A percentile compares a stretch with the other conserved stretches of the same genome.
Conservation (phyloP, 2,888 invertebrate genomes). For the Drosophila austrosaltans region DNA sequence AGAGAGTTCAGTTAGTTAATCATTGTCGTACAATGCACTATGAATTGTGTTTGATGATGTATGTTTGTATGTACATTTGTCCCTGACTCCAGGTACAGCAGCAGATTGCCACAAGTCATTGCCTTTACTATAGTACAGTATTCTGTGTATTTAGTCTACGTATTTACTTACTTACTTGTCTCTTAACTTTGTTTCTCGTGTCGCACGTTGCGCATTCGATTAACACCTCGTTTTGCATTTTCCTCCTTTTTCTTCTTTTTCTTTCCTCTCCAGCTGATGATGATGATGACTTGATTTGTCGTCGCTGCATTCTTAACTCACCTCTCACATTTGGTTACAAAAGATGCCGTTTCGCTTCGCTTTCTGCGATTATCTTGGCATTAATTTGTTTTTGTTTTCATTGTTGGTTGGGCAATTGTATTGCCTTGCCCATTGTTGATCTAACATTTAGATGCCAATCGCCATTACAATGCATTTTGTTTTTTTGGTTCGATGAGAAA, state of each 20-base stretch:
- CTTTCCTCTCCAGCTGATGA: slow-evolving; percentile 32
- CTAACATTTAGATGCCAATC: slow-evolving; percentile 72
- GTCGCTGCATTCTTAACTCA: slow-evolving; percentile 33
- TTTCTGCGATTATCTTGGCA: slow-evolving; percentile 69
- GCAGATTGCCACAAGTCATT: background rate
- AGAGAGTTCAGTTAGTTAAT: slow-evolving; percentile 1
- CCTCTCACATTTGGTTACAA: slow-evolving; percentile 8
- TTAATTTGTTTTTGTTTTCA: slow-evolving; percentile 59
- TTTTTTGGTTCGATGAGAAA: slow-evolving; percentile 51
- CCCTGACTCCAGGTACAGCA: slow-evolving; percentile 10
- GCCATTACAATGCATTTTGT: slow-evolving; percentile 65
- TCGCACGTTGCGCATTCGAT: slow-evolving; percentile 67
- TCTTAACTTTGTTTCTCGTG: slow-evolving; percentile 25
- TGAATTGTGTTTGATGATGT: background rate
- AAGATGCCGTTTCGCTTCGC: slow-evolving; percentile 49
- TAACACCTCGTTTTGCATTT: slow-evolving; percentile 61
- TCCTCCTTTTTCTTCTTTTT: slow-evolving; percentile 19
- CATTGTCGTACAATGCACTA: background rate
- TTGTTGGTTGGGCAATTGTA: slow-evolving; percentile 57
- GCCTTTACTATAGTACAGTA: background rate
- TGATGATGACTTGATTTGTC: slow-evolving; percentile 38
- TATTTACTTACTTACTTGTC: slow-evolving; percentile 10
- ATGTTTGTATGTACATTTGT: background rate
- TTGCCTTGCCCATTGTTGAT: slow-evolving; percentile 56
- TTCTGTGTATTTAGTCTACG: slow-evolving; percentile 10